Percentiles rank a stretch among this genome's conserved stretches.
Conservation (phyloP, 2,113 vertebrate species). For the Barbus barbus region DNA sequence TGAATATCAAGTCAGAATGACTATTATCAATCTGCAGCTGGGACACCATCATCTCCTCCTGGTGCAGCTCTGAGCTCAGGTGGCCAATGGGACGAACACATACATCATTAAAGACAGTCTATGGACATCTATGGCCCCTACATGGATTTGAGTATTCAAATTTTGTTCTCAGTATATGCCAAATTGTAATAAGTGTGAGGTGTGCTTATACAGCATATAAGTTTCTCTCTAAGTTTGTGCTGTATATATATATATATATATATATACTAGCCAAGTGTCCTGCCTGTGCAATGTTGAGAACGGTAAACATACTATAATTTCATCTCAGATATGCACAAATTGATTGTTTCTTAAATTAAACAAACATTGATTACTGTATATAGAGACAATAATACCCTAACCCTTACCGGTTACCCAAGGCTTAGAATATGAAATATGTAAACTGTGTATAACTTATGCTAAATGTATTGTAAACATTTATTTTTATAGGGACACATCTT, state of each 20-base stretch:
- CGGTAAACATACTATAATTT: background rate
- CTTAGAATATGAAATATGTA: no score
- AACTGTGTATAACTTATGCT: background rate
- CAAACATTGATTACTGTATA: background rate
- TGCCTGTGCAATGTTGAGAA: background rate
- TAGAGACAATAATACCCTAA: no score
- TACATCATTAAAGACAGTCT: slow-evolving; percentile 40
- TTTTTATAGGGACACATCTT: background rate
- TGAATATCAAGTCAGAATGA: slow-evolving; percentile 32
- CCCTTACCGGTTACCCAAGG: no score
- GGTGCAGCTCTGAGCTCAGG: slow-evolving; percentile 42
- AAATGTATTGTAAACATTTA: background rate
- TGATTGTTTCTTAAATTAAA: background rate
- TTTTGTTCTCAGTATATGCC: background rate
- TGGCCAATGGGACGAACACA: slow-evolving; percentile 38
- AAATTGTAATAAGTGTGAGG: background rate
- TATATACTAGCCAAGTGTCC: background rate
- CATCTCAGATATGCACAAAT: background rate
- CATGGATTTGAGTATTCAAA: slow-evolving; percentile 12
- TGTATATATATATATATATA: background rate
- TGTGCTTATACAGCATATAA: no score
- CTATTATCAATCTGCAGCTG: slow-evolving; percentile 52
- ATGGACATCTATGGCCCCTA: background rate
- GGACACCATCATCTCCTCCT: slow-evolving; percentile 30
- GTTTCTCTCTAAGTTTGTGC: background rate